These are phyloP conservation scores for Zaprionus gabonicus DNA, from an alignment of 1,140 invertebrate species.

Conservation along the genomic window DNA sequence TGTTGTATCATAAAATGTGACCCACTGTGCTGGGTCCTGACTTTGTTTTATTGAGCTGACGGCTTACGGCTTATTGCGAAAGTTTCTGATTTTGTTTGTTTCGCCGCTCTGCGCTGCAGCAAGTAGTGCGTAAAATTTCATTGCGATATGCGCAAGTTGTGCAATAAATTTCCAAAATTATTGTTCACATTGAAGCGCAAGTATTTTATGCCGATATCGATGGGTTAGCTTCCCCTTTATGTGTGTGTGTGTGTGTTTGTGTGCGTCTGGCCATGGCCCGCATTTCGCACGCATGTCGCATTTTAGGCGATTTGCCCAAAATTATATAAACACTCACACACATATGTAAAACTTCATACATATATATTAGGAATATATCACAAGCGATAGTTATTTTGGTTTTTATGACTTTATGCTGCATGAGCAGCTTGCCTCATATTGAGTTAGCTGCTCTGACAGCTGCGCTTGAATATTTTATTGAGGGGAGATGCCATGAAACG, in stretches of 20 bases:
- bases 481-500: neutral
- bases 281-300: slow-evolving; percentile 43
- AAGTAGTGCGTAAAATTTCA: slow-evolving; percentile 82
- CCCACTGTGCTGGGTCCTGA: slow-evolving; percentile 57
- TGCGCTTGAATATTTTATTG: slow-evolving; percentile 47
- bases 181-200: slow-evolving; percentile 73
- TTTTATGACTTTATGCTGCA: slow-evolving; percentile 62
- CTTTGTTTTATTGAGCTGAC: slow-evolving; percentile 71
- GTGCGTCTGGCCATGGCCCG: slow-evolving; percentile 57
- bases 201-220: slow-evolving; percentile 49
- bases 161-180: slow-evolving; percentile 77
- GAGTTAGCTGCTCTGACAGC: slow-evolving; percentile 47
- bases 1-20: slow-evolving; percentile 76
- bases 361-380: neutral
- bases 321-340: slow-evolving; percentile 43
- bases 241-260: slow-evolving; percentile 5
- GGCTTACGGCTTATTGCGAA: slow-evolving; percentile 46
- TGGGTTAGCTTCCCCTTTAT: slow-evolving; percentile 8
- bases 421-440: slow-evolving; percentile 30
- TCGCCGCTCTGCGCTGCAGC: slow-evolving; percentile 49
- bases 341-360: slow-evolving; percentile 4
- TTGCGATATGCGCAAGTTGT: slow-evolving; percentile 77
- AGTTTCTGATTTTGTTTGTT: slow-evolving; percentile 45
- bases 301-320: slow-evolving; percentile 57
- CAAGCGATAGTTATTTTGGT: slow-evolving; percentile 35